Evolutionary conservation across 1,140 invertebrate species (phyloP).

Genomic region (Heliconius hermathena): DNA sequence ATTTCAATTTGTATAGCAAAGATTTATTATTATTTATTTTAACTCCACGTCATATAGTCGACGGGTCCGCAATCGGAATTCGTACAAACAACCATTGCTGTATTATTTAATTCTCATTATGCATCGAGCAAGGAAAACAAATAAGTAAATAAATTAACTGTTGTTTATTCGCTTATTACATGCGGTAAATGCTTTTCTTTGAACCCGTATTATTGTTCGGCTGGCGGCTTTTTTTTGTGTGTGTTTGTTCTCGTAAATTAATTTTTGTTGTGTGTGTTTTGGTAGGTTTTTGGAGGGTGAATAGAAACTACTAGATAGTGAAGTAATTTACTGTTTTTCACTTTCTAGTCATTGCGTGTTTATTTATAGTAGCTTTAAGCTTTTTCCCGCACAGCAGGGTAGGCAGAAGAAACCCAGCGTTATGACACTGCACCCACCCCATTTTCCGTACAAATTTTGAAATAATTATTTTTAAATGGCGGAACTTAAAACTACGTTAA

Average conservation of each 20-base stretch:
- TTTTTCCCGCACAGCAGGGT: too few relatives aligned
- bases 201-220: neutral
- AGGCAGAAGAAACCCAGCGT: too few relatives aligned
- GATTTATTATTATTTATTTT: conserved; percentile 24
- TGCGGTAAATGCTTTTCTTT: conserved; percentile 6
- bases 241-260: neutral
- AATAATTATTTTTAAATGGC: too few relatives aligned
- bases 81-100: conserved; percentile 13
- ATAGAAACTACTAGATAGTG: neutral
- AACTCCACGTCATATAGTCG: conserved; percentile 1
- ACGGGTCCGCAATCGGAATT: conserved; percentile 15
- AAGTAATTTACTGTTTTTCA: too few relatives aligned
- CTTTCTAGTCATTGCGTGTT: too few relatives aligned
- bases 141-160: conserved; percentile 21
- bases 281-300: neutral
- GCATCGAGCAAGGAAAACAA: conserved; percentile 16
- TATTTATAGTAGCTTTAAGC: too few relatives aligned
- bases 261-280: neutral
- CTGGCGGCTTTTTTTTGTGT: neutral
- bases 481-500: too few relatives aligned
- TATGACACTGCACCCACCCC: too few relatives aligned
- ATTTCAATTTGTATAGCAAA: conserved; percentile 5
- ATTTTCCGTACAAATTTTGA: too few relatives aligned
- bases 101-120: conserved; percentile 20
- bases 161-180: conserved; percentile 8